Percentiles rank a stretch among this genome's conserved stretches.
phyloP scores from a whole-genome alignment of 1,140 invertebrate species.

The Cyrtorhinus lividipennis region DNA sequence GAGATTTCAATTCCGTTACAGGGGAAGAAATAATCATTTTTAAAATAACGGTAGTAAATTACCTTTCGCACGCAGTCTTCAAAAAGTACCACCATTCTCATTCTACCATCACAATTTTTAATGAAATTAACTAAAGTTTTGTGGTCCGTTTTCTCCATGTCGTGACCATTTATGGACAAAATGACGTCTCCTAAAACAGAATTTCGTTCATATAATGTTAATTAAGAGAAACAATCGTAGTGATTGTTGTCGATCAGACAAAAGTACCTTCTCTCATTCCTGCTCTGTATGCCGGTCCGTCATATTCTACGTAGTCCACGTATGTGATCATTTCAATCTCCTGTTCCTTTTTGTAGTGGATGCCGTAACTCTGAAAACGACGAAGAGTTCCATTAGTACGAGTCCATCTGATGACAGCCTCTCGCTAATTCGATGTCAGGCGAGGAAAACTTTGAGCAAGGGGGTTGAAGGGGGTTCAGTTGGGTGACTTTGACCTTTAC shows the following conservation, averaged over 20 bases:
- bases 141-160: slow-evolving; percentile 84
- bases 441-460: no score
- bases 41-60: no score
- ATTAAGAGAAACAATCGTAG: no score
- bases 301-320: slow-evolving; percentile 87
- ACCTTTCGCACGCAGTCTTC: slow-evolving; percentile 90
- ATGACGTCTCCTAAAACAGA: slow-evolving; percentile 74
- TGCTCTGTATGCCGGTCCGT: slow-evolving; percentile 73
- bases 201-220: no score
- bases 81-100: slow-evolving; percentile 89
- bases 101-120: slow-evolving; percentile 71
- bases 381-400: no score
- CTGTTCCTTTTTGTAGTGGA: slow-evolving; percentile 77
- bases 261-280: slow-evolving; percentile 85
- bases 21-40: no score
- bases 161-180: slow-evolving; percentile 80
- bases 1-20: no score
- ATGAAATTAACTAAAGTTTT: slow-evolving; percentile 81
- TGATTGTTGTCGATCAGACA: no score
- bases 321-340: slow-evolving; percentile 76
- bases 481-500: no score
- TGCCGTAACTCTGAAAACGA: slow-evolving; percentile 83
- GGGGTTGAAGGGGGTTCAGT: no score
- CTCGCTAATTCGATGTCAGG: no score
- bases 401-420: no score